These are phyloP conservation scores for Melanocharis versteri DNA, from an alignment of 2,113 vertebrate genomes.

Conservation along the genomic window DNA sequence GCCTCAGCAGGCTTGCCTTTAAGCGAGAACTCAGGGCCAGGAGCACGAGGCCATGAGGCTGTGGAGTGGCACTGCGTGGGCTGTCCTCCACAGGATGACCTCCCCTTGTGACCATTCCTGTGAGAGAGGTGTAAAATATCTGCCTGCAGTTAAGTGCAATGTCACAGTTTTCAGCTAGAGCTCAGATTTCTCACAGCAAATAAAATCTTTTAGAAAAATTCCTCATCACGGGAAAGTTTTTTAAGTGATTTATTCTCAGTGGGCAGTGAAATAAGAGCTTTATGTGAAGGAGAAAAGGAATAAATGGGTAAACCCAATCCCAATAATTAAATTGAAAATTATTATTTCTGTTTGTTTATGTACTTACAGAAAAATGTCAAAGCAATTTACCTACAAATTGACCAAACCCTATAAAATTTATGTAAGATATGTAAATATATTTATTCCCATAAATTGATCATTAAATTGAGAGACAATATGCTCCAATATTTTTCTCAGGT, in stretches of 20 bases:
- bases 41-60: background rate
- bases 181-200: background rate
- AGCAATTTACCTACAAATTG: background rate
- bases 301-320: background rate
- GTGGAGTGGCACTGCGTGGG: background rate
- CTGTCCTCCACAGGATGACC: background rate
- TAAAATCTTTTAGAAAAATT: background rate
- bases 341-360: background rate
- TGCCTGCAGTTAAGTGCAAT: background rate
- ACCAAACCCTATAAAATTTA: background rate
- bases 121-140: background rate
- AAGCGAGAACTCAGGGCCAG: background rate
- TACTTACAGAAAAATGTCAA: background rate
- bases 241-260: background rate
- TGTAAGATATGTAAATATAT: background rate
- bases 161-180: background rate
- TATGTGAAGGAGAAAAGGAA: background rate
- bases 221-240: background rate
- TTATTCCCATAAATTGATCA: background rate
- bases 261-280: background rate
- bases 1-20: background rate
- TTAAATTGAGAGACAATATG: background rate
- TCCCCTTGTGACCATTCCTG: background rate
- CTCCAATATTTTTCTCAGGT: background rate
- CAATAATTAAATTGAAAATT: background rate